Base-by-base conservation (phyloP, 2,888 invertebrate genomes). In the Chalcis sispes region DNA sequence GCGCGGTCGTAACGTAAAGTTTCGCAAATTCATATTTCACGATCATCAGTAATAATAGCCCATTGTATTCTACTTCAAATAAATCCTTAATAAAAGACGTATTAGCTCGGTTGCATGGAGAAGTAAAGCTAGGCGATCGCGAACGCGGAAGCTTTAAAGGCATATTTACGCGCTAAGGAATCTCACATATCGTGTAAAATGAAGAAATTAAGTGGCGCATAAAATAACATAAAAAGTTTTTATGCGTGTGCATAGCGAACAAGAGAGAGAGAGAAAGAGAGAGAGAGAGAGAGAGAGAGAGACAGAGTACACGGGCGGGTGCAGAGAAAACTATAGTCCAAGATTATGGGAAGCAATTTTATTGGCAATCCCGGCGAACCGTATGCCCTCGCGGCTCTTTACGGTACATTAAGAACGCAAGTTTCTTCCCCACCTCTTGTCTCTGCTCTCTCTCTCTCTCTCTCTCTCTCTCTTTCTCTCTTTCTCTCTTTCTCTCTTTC, bases 261-360 rank as follows among this genome's bases (percentile, higher is more conserved):
- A 10, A 1, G 59, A n/a, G 27, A 70, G 61, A 32, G 50, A 54
- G 50, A 56, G 4, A 1, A 50, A n/a, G 27, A 70, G 61, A 32
- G 50, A 54, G 50, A n/a, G n/a, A n/a, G n/a, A n/a, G n/a, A n/a
- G n/a, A n/a, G n/a, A n/a, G n/a, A n/a, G n/a, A n/a, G n/a, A n/a
- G n/a, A n/a, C n/a, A 36, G 40, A 15, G 36, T 36, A 36, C 36
- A 36, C 36, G 5, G 5, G 13, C 42, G 42, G 13, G 42, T 42
- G 42, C 46, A 40, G 58, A 42, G 46, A 32, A 52, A 50, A 58
- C 59, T 52, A 52, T 59, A 54, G 66, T 61, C 32, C 13, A 67
- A 73, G 46, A 67, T 74, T 74, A 74, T 67, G 61, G 61, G 36
- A 61, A 67, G 73, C 67, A 74, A 74, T 74, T 67, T 67, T 67